Evolutionary conservation across 2,797 vertebrate species (phyloP).

Genomic region (Smutsia gigantea): DNA sequence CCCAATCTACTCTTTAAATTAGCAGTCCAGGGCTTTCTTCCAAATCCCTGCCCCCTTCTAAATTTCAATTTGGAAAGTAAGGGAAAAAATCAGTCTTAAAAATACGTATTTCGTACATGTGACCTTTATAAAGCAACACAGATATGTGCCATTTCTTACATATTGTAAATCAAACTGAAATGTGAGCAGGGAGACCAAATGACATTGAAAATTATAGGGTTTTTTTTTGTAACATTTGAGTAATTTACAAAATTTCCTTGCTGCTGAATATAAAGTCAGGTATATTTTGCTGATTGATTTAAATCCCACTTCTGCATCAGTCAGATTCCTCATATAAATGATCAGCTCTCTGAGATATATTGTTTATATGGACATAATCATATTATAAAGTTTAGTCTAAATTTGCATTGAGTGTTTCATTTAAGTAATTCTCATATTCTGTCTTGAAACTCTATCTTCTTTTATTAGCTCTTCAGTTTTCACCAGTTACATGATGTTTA

Average conservation of each 20-base stretch:
- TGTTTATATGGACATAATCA: not conserved
- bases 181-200: not conserved
- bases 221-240: not conserved
- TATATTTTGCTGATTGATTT: not conserved
- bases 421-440: not conserved
- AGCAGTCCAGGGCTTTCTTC: not conserved
- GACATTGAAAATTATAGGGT: not conserved
- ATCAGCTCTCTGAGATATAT: not conserved
- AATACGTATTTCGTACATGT: not conserved
- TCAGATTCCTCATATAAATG: not conserved
- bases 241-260: not conserved
- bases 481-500: not conserved
- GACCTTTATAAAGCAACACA: not conserved
- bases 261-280: not conserved
- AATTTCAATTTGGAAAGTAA: slow-evolving; percentile 14
- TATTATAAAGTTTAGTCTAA: slow-evolving; percentile 8
- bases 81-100: not conserved
- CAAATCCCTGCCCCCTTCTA: not conserved
- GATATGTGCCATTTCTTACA: not conserved
- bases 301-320: not conserved
- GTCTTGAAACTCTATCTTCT: not conserved
- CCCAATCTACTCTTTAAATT: not conserved
- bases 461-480: not conserved
- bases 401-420: not conserved
- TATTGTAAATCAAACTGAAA: not conserved